Evolutionary conservation across 2,113 vertebrate genomes (phyloP), one percentile per base, ranked within the genome.

Genomic region (Seriola quinqueradiata): DNA sequence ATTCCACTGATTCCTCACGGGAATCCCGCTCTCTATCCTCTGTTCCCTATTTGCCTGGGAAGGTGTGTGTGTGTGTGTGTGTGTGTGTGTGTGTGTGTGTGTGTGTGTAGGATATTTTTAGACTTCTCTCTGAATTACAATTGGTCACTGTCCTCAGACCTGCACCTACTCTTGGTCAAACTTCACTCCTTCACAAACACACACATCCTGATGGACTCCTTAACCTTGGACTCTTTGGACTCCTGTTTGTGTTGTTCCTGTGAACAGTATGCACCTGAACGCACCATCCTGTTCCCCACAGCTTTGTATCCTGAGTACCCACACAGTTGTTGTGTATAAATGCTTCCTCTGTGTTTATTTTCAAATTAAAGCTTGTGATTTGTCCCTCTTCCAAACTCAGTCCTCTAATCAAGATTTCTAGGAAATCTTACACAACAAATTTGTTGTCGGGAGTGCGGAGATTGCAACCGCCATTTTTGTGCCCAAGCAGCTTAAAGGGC

Each of bases 1-100:
- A 93, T 93, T 94, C 94, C 87, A 69, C n/a, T 69, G 81, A 91
- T 87, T 83, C 89, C 86, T 87, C 70, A 11, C 12, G 91, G 90
- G 91, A 91, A 61, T 83, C 75, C 84, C 38, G 42, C 58, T 89
- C 44, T 34, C 34, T 63, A 57, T 81, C 80, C 86, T 79, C 40
- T 71, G 61, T 75, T 78, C 25, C 78, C 70, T 10, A 70, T 68
- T 69, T 79, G 77, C 81, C 34, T 57, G 68, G 48, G 70, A 85
- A 79, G 46, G 70, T 81, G 60, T 23, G 5, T 36, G 72, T 55
- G 32, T 66, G 69, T 60, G 16, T 60, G 52, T 65, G 57, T 5
- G 52, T 61, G 60, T 44, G 48, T 73, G 40, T 76, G 50, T 81
- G 78, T 78, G 7, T 28, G 64, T 80, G 7, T 67, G 9, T 80